A percentile compares a stretch with the other conserved stretches of the same genome.
These are phyloP conservation scores for Tetrax tetrax DNA, from an alignment of 2,113 vertebrate species.

Conservation along the genomic window DNA sequence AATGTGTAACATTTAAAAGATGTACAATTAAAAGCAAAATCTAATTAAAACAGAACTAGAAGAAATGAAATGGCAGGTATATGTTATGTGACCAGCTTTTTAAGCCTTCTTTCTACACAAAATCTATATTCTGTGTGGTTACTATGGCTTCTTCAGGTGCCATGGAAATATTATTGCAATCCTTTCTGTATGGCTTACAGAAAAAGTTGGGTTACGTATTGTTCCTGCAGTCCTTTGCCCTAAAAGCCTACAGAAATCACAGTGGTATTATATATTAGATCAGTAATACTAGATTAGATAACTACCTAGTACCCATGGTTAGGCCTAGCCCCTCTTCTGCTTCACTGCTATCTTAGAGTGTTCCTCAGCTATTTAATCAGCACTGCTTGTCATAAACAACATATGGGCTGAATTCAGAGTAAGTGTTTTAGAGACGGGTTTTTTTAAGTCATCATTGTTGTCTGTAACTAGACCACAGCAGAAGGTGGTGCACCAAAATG, in stretches of 20 bases:
- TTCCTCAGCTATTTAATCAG: neutral
- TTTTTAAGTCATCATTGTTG: neutral
- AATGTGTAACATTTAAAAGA: accelerated
- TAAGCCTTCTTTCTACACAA: neutral
- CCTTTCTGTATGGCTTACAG: neutral
- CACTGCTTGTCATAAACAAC: neutral
- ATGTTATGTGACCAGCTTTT: neutral
- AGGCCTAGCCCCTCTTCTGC: neutral
- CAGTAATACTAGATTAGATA: neutral
- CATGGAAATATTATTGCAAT: neutral
- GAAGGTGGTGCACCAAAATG: neutral
- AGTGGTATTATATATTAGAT: neutral
- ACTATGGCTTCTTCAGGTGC: neutral
- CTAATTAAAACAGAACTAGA: neutral
- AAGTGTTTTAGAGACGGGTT: neutral
- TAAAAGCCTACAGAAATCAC: neutral
- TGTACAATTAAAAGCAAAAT: neutral
- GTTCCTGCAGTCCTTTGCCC: neutral
- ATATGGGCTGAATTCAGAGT: neutral
- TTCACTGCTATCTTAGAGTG: neutral
- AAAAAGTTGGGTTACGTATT: neutral
- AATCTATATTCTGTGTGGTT: neutral
- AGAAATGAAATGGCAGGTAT: neutral
- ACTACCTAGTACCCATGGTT: neutral
- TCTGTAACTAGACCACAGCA: neutral